These are phyloP conservation scores for Zele albiditarsus DNA, from an alignment of 2,888 invertebrate genomes.

Conservation along the genomic window DNA sequence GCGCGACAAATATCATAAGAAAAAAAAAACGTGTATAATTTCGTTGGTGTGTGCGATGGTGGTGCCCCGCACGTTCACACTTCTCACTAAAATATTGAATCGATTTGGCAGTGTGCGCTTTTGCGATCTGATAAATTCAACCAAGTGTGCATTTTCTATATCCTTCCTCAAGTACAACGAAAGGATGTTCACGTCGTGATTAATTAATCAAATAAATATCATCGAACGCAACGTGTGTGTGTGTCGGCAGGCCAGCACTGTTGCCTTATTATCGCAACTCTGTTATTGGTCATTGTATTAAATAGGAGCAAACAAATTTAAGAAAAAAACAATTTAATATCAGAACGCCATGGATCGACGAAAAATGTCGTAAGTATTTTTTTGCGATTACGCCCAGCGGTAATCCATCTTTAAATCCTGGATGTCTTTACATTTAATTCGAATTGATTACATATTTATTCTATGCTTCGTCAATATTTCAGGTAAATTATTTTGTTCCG, in stretches of 20 bases:
- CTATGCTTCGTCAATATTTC: no score
- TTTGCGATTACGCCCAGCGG: constrained; percentile 14
- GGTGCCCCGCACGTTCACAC: constrained; percentile 18
- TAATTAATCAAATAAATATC: constrained; percentile 19
- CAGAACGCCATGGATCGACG: constrained; percentile 66
- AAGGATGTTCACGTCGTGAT: constrained; percentile 27
- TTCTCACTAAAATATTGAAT: constrained; percentile 41
- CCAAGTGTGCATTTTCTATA: constrained; percentile 17
- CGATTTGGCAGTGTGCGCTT: constrained; percentile 24
- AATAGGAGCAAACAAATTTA: background rate
- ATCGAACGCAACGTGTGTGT: background rate
- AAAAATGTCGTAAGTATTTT: constrained; percentile 71
- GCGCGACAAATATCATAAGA: background rate
- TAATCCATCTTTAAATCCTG: background rate
- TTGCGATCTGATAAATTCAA: constrained; percentile 8
- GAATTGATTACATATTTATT: no score
- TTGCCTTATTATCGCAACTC: constrained; percentile 27
- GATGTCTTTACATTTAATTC: no score
- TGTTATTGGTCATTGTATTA: constrained; percentile 35
- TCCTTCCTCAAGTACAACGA: constrained; percentile 4
- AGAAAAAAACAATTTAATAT: constrained; percentile 12
- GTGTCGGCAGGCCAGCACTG: background rate
- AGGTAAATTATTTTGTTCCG: no score
- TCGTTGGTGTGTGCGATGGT: background rate
- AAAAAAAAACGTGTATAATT: background rate